phyloP scores from a whole-genome alignment of 1,140 invertebrate species.

The Diploscapter pachys region DNA sequence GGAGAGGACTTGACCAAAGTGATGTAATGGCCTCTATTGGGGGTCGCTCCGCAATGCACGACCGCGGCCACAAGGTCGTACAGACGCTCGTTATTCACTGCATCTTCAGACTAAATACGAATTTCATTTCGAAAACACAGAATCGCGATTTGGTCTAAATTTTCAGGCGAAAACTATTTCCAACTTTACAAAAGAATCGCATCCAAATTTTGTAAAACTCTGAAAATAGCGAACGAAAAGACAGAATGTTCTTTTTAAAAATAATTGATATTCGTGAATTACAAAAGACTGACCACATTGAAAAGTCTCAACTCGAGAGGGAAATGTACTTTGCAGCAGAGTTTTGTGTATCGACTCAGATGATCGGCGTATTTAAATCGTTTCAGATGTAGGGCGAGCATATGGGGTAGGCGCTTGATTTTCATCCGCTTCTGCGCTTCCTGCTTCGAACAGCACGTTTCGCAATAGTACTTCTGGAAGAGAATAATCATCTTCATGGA shows the following conservation, averaged over 20 bases:
- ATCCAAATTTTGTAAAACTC: no score
- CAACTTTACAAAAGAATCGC: no score
- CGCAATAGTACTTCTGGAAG: conserved; percentile 94
- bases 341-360: conserved; percentile 95
- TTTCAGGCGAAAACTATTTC: no score
- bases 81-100: conserved; percentile 89
- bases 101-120: conserved; percentile 67
- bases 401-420: conserved; percentile 95
- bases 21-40: conserved; percentile 98
- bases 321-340: conserved; percentile 97
- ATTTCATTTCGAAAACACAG: conserved; percentile 3
- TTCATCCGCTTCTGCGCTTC: conserved; percentile 91
- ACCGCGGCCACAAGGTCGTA: conserved; percentile 98
- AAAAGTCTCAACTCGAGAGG: conserved; percentile 93
- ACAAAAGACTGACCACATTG: conserved; percentile 77
- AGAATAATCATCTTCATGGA: neutral
- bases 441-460: conserved; percentile 97
- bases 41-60: conserved; percentile 96
- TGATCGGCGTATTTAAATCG: conserved; percentile 99
- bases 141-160: no score
- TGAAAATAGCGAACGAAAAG: no score
- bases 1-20: conserved; percentile 98
- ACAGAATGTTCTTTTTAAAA: neutral
- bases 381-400: conserved; percentile 94
- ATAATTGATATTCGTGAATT: neutral